These are phyloP conservation scores for Bimastos eiseni DNA, from an alignment of 2,888 invertebrate genomes.

Conservation along the genomic window DNA sequence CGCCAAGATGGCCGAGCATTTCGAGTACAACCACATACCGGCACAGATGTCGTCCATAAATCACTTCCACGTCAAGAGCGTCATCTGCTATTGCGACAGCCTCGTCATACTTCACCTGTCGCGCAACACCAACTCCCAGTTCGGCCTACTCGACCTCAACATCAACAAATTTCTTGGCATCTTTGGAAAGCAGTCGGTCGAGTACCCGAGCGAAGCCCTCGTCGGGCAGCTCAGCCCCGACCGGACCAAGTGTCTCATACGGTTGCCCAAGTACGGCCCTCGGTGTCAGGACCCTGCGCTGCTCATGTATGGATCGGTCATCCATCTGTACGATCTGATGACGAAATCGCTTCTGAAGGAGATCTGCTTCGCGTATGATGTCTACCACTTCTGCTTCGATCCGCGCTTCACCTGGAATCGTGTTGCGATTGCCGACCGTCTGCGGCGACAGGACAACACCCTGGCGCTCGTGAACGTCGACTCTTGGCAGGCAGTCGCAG, in stretches of 20 bases:
- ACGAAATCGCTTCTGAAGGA: conserved; percentile 52
- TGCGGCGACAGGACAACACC: conserved; percentile 52
- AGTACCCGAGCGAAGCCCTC: conserved; percentile 58
- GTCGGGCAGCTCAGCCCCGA: conserved; percentile 61
- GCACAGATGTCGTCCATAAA: conserved; percentile 62
- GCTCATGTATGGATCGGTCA: conserved; percentile 20
- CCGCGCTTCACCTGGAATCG: conserved; percentile 56
- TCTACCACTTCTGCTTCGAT: conserved; percentile 57
- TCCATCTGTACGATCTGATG: conserved; percentile 56
- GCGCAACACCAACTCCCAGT: conserved; percentile 58
- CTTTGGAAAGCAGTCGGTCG: conserved; percentile 58
- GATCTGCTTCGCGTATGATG: conserved; percentile 47
- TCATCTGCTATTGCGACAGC: conserved; percentile 57
- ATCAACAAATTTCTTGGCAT: conserved; percentile 60
- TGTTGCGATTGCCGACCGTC: conserved; percentile 58
- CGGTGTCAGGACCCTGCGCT: no score
- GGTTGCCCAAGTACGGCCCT: conserved; percentile 46
- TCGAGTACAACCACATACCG: conserved; percentile 63
- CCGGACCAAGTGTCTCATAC: conserved; percentile 56
- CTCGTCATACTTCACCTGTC: conserved; percentile 59
- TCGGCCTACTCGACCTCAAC: conserved; percentile 58
- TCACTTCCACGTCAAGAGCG: conserved; percentile 61
- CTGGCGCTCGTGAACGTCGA: conserved; percentile 51
- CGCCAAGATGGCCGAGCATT: conserved; percentile 62
- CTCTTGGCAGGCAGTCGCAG: background rate